Percentiles rank a stretch among this genome's conserved stretches.
Conservation (phyloP, 2,888 invertebrate genomes). For the Melikaiella ostensackeni region DNA sequence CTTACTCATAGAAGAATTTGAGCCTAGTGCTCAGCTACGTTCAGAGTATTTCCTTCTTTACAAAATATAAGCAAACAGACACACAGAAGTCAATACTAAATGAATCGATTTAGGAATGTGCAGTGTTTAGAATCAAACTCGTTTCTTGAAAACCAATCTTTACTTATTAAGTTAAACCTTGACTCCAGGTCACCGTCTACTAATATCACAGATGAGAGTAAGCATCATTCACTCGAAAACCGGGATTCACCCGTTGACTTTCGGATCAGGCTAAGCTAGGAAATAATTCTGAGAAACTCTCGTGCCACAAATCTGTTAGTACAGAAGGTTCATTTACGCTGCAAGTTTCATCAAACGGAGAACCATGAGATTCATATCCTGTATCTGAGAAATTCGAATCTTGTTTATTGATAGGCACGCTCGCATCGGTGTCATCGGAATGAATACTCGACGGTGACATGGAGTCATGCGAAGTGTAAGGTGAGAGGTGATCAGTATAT, state of each 20-base stretch:
- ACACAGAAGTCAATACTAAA: not conserved
- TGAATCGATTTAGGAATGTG: not conserved
- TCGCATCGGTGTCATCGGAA: constrained; percentile 68
- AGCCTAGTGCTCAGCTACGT: not conserved
- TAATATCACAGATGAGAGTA: constrained; percentile 6
- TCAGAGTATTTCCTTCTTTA: not conserved
- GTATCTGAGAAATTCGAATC: constrained; percentile 78
- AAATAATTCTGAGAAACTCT: constrained; percentile 87
- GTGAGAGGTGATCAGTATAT: constrained; percentile 63
- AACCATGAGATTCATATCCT: constrained; percentile 84
- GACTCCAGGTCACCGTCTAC: not conserved
- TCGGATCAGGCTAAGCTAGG: constrained; percentile 81
- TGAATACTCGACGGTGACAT: constrained; percentile 70
- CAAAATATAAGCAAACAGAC: not conserved
- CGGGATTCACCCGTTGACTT: not conserved
- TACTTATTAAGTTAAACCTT: not conserved
- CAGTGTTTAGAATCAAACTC: not conserved
- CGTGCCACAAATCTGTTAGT: constrained; percentile 85
- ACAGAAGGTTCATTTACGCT: constrained; percentile 57
- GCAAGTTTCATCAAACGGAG: constrained; percentile 75
- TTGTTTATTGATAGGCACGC: constrained; percentile 47
- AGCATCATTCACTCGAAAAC: not conserved
- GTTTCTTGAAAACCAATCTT: not conserved
- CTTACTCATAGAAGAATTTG: not conserved
- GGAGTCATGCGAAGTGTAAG: constrained; percentile 62